Conservation (phyloP, 1,140 invertebrate species). For the Bradysia coprophila region DNA sequence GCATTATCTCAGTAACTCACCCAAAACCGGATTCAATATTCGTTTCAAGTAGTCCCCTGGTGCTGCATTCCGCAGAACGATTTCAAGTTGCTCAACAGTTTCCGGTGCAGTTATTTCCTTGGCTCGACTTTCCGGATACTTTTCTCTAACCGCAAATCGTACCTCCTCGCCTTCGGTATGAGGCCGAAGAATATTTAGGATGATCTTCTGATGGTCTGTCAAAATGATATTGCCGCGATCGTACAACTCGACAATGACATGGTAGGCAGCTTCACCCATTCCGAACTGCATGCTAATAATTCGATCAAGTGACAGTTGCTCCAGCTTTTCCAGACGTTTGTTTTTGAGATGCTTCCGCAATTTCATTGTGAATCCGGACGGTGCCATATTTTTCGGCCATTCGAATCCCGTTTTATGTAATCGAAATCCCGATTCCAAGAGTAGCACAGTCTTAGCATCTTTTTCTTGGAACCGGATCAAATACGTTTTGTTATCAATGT, state of each 20-base stretch:
- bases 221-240: constrained; percentile 93
- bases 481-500: constrained; percentile 94
- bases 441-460: constrained; percentile 68
- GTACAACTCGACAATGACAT: constrained; percentile 91
- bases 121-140: constrained; percentile 65
- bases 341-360: constrained; percentile 94
- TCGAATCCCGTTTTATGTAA: constrained; percentile 92
- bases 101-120: constrained; percentile 33
- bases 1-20: too few relatives aligned
- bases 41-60: constrained; percentile 67
- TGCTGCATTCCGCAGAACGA: constrained; percentile 46
- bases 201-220: constrained; percentile 80
- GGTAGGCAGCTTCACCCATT: constrained; percentile 81
- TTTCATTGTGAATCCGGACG: constrained; percentile 97
- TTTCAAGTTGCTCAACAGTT: constrained; percentile 16
- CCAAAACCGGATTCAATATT: constrained; percentile 60
- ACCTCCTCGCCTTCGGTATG: constrained; percentile 87
- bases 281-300: constrained; percentile 91
- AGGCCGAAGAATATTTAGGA: constrained; percentile 84
- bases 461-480: constrained; percentile 70
- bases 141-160: constrained; percentile 79
- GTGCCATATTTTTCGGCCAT: constrained; percentile 94
- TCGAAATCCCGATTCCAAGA: constrained; percentile 87
- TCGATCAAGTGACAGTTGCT: constrained; percentile 75
- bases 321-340: constrained; percentile 73